These are phyloP conservation scores for Coremacera marginata DNA, from an alignment of 2,888 invertebrate genomes.

Conservation along the genomic window DNA sequence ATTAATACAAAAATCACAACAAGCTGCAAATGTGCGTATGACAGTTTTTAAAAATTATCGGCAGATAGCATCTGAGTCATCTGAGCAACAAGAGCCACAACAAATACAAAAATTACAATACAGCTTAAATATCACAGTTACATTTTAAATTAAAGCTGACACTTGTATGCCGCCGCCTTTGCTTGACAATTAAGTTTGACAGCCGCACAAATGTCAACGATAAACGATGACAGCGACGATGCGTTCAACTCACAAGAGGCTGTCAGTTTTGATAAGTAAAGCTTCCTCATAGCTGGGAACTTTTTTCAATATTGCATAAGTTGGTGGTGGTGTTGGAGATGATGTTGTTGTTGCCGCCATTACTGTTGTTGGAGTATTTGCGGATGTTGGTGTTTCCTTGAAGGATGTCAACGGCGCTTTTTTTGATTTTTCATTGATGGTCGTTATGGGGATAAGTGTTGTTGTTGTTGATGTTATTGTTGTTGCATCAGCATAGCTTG, in stretches of 20 bases:
- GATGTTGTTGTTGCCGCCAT: constrained; percentile 29
- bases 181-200: neutral
- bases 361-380: constrained; percentile 39
- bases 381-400: constrained; percentile 25
- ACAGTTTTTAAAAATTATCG: neutral
- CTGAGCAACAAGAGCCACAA: neutral
- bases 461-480: neutral
- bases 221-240: neutral
- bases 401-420: constrained; percentile 30
- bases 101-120: neutral
- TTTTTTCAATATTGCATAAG: constrained; percentile 41
- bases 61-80: neutral
- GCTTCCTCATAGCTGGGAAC: constrained; percentile 23
- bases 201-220: neutral
- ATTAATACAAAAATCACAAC: constrained; percentile 4
- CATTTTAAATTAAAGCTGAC: neutral
- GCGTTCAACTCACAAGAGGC: neutral
- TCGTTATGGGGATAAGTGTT: neutral
- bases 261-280: neutral
- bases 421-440: constrained; percentile 1
- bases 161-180: neutral
- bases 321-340: constrained; percentile 36
- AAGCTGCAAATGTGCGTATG: neutral
- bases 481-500: constrained; percentile 40
- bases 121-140: constrained; percentile 36